phyloP scores from a whole-genome alignment of 2,888 invertebrate species.

The Lordiphosa fenestrarum region DNA sequence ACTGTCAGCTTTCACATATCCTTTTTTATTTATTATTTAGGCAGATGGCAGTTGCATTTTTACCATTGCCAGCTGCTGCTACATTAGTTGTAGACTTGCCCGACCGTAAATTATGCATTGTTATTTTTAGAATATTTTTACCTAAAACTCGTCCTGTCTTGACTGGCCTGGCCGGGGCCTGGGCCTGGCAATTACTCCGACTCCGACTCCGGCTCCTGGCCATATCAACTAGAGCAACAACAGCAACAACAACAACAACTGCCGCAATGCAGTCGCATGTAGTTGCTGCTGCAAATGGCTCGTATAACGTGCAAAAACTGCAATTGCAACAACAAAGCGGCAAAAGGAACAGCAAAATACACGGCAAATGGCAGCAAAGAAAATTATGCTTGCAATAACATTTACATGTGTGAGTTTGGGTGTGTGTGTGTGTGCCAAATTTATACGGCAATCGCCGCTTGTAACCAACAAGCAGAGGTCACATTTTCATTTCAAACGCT shows the following conservation, averaged over 20 bases:
- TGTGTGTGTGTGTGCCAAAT: slow-evolving; percentile 47
- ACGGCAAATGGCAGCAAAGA: slow-evolving; percentile 48
- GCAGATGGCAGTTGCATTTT: slow-evolving; percentile 62
- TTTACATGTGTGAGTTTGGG: slow-evolving; percentile 63
- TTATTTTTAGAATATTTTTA: slow-evolving; percentile 68
- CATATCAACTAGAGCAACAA: slow-evolving; percentile 25
- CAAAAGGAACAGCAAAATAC: slow-evolving; percentile 49
- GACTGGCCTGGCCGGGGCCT: slow-evolving; percentile 34
- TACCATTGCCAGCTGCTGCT: slow-evolving; percentile 51
- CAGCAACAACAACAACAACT: slow-evolving; percentile 50
- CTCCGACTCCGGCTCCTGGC: slow-evolving; percentile 30
- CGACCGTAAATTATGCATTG: slow-evolving; percentile 69
- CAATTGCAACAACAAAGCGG: slow-evolving; percentile 51
- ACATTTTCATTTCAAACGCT: slow-evolving; percentile 57
- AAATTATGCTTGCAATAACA: slow-evolving; percentile 77
- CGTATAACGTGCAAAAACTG: slow-evolving; percentile 74
- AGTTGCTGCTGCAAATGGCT: slow-evolving; percentile 71
- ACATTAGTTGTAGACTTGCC: slow-evolving; percentile 41
- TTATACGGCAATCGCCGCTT: slow-evolving; percentile 63
- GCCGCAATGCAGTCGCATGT: slow-evolving; percentile 71
- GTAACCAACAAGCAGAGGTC: slow-evolving; percentile 45
- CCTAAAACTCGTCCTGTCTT: slow-evolving; percentile 38
- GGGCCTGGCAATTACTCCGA: slow-evolving; percentile 57
- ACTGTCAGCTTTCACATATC: slow-evolving; percentile 37
- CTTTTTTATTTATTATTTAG: slow-evolving; percentile 69